Evolutionary conservation across 1,140 invertebrate genomes (phyloP), one percentile per base, ranked within the genome.

Genomic region (Stenopsyche tienmushanensis): DNA sequence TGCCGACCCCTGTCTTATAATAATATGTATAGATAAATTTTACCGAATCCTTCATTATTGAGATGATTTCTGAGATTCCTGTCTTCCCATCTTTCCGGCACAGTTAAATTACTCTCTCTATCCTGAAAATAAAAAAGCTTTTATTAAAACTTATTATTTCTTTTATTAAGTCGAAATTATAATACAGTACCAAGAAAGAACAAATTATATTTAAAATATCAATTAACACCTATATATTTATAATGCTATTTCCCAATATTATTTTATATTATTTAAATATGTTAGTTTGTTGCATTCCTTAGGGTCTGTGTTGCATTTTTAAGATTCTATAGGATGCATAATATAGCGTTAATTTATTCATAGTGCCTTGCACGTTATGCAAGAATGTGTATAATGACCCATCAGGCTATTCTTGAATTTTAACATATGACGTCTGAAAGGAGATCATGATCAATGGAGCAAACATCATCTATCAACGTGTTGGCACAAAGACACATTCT

Each of bases 21-120:
- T n/a, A 64, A 47, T 45, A 45, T 13, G 7, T 3, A 34, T 45
- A 39, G 10, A 55, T 8, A 55, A 60, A 54, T 78, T 83, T 83
- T 74, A 90, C 88, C 84, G 67, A 86, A 81, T 66, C 83, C 80
- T 8, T 83, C 82, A 66, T 80, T 83, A 71, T 85, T 86, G 55
- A 91, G 81, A 69, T 88, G 86, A 54, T 82, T 83, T 42, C 86
- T 80, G 10, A 91, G 77, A 65, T 86, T 84, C 59, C 82, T 39
- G 75, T 91, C 87, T 72, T 91, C 88, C 77, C 86, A 83, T 50
- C 83, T 85, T 52, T 87, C 83, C 20, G 89, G 83, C 17, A 85
- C 83, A 9, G 86, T 86, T 18, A 92, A 75, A 55, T 86, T 87
- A 57, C 86, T 84, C 49, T 85, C 83, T 65, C 82, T 78, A 25